phyloP scores from a whole-genome alignment of 2,797 vertebrate genomes.

The Sebastes taczanowskii region DNA sequence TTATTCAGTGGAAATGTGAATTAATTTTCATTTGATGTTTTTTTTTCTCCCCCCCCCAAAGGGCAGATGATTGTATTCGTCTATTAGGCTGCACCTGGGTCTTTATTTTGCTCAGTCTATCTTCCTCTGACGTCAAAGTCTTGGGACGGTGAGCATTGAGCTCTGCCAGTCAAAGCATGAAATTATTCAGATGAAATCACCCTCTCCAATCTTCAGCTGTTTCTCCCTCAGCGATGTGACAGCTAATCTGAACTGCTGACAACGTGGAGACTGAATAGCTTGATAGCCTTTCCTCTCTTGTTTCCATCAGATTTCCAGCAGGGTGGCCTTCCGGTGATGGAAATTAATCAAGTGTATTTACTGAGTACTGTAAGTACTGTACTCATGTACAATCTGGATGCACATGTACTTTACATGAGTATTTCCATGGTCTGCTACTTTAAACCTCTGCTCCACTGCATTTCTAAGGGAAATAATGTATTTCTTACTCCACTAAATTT shows the following conservation, averaged over 20 bases:
- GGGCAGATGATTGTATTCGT: constrained; percentile 52
- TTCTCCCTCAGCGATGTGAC: constrained; percentile 71
- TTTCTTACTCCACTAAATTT: not conserved
- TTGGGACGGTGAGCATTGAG: constrained; percentile 51
- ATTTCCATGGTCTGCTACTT: not conserved
- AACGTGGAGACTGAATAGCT: constrained; percentile 54
- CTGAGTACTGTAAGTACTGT: not conserved
- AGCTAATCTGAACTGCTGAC: constrained; percentile 74
- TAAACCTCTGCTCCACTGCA: not conserved
- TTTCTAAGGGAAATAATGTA: not conserved
- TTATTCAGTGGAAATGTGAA: constrained; percentile 52
- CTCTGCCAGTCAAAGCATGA: constrained; percentile 76
- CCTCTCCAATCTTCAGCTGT: constrained; percentile 67
- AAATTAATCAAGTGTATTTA: constrained; percentile 21
- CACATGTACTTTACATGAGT: not conserved
- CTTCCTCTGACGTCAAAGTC: constrained; percentile 55
- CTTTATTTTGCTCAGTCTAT: constrained; percentile 46
- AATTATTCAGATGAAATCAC: constrained; percentile 80
- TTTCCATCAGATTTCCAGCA: constrained; percentile 60
- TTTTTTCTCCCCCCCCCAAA: not conserved
- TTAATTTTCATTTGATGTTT: constrained; percentile 38
- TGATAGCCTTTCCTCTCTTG: constrained; percentile 62
- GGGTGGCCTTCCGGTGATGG: constrained; percentile 10
- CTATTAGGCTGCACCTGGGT: constrained; percentile 38
- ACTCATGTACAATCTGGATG: not conserved